Conservation (phyloP, 2,113 vertebrate genomes). For the Epinephelus fuscoguttatus region DNA sequence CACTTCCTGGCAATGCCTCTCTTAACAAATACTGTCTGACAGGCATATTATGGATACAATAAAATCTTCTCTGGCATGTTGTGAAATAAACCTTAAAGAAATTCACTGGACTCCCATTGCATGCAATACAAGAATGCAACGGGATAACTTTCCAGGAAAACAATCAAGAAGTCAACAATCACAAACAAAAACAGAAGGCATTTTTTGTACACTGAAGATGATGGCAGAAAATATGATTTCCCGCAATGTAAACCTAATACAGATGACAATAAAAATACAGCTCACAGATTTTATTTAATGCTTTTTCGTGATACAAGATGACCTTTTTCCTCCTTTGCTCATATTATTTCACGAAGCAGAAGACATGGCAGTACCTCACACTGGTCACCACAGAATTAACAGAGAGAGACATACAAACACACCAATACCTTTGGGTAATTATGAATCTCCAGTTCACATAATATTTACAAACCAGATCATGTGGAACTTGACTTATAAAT, state of each 20-base stretch:
- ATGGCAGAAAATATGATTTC: slow-evolving; percentile 21
- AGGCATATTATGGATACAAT: slow-evolving; percentile 64
- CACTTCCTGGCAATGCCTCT: slow-evolving; percentile 63
- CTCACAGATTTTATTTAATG: background rate
- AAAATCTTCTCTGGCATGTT: slow-evolving; percentile 48
- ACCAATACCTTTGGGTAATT: background rate
- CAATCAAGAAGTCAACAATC: slow-evolving; percentile 25
- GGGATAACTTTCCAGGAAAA: slow-evolving; percentile 35
- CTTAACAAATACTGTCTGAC: slow-evolving; percentile 68
- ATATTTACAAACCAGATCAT: slow-evolving; percentile 41
- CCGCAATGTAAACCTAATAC: background rate
- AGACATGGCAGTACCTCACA: background rate
- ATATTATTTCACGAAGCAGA: background rate
- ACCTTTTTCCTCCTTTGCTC: background rate
- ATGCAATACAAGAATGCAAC: slow-evolving; percentile 52
- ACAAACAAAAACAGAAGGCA: background rate
- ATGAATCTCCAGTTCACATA: background rate
- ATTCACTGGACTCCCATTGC: slow-evolving; percentile 37
- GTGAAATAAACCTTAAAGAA: slow-evolving; percentile 56
- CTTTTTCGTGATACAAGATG: background rate
- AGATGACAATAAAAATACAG: background rate
- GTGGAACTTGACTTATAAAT: slow-evolving; percentile 45
- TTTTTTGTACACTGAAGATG: slow-evolving; percentile 5
- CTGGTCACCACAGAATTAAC: background rate
- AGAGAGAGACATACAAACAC: background rate